Evolutionary conservation across 2,888 invertebrate genomes (phyloP).

Genomic region (Pristionchus fissidentatus): DNA sequence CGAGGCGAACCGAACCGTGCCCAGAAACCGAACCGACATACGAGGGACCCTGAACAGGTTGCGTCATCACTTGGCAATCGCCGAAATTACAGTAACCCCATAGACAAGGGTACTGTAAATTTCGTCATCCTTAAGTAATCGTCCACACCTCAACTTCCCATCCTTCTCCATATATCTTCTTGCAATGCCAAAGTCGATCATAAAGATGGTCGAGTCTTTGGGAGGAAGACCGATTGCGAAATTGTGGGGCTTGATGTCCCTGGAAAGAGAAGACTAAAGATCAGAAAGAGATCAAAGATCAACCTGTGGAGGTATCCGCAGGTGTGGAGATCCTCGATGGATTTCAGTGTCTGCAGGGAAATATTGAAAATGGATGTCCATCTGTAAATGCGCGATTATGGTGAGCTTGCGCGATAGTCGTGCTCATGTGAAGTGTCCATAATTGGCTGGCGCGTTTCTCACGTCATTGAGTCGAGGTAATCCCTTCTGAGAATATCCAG

Average conservation of each 20-base stretch:
- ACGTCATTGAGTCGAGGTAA: conserved; percentile 1
- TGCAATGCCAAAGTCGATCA: conserved; percentile 44
- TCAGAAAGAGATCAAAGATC: conserved; percentile 22
- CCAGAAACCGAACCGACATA: conserved; percentile 32
- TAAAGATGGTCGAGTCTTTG: conserved; percentile 24
- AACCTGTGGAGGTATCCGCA: conserved; percentile 41
- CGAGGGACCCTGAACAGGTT: conserved; percentile 33
- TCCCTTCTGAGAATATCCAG: conserved; percentile 25
- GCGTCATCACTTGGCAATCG: background rate
- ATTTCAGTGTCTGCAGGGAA: conserved; percentile 26
- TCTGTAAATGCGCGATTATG: background rate
- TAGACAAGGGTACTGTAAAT: no score
- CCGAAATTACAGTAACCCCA: background rate
- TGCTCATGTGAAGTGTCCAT: no score
- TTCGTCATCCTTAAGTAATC: background rate
- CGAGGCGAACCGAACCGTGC: conserved; percentile 38
- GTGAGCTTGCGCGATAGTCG: background rate
- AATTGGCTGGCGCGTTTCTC: no score
- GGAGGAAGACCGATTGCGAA: conserved; percentile 36
- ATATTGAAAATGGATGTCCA: conserved; percentile 16
- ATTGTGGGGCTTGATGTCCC: conserved; percentile 47
- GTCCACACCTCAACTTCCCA: conserved; percentile 33
- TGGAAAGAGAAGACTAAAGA: background rate
- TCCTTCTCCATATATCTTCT: conserved; percentile 11
- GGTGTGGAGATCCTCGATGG: conserved; percentile 3